Base-by-base conservation (phyloP, 2,888 invertebrate species). In the Molanna angustata region DNA sequence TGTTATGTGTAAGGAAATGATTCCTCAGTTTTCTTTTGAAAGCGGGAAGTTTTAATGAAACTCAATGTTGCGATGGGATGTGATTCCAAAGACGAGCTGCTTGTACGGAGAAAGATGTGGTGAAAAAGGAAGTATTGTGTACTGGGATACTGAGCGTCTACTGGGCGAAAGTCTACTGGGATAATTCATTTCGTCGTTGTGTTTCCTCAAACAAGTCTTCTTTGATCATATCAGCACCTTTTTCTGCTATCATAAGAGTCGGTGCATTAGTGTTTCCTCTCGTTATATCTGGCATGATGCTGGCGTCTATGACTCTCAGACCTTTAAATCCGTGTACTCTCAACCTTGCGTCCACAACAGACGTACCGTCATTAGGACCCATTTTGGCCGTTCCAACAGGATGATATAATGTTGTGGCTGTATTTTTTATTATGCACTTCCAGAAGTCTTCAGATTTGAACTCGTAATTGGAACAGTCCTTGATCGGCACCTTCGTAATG, bases 341-440 rank as follows among this genome's bases (percentile, higher is more conserved):
- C 51, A 80, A 67, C 11, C 73, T 62, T 1, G 69, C 59, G 61
- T 78, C 73, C 1, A 83, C 79, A 0, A 84, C 83, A 1, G 79
- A 69, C 0, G 61, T 61, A 0, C 64, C 61, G 62, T 80, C 78
- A 0, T 57, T 49, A 1, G 70, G 67, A 0, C 85, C 87, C 85
- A 88, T 88, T 67, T 82, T 83, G 43, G 80, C 80, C 1, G 85
- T 86, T 41, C 88, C 84, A 1, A 81, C 80, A 1, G 85, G 83
- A 65, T 89, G 88, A 67, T 84, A 87, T 20, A 80, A 64, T 1
- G 80, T 79, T 1, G 74, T 69, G 4, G 73, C 73, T 66, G 80
- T 72, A 56, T 79, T 71, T 13, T 72, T 69, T 4, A 80, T 72
- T 32, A 80, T 74, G 62, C 85, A 85, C 56, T 69, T 68, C 79